These are phyloP conservation scores for Slavum lentiscoides DNA, from an alignment of 2,888 invertebrate species.

Conservation along the genomic window DNA sequence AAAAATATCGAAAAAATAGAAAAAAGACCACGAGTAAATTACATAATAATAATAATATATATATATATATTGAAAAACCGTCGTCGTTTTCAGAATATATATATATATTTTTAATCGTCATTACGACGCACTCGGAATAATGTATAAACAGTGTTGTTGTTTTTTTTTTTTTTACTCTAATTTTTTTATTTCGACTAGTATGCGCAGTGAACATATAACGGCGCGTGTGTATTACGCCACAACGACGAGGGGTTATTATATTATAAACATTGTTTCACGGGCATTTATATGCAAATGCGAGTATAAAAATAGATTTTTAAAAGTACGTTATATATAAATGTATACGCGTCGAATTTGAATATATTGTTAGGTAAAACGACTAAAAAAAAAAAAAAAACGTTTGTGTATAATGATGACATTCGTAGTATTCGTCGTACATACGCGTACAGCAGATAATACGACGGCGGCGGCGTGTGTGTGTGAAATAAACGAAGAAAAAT, in stretches of 20 bases:
- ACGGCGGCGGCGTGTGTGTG: too few relatives aligned
- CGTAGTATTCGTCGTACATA: too few relatives aligned
- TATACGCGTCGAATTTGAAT: too few relatives aligned
- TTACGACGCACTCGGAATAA: neutral
- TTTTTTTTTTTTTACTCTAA: neutral
- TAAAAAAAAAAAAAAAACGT: too few relatives aligned
- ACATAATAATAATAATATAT: neutral
- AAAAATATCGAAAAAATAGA: neutral
- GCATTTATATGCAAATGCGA: slow-evolving; percentile 13
- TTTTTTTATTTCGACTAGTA: neutral
- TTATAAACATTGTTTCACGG: neutral
- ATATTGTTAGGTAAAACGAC: too few relatives aligned
- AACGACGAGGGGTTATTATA: too few relatives aligned
- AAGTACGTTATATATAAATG: neutral
- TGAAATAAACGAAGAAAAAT: too few relatives aligned
- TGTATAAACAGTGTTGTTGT: neutral
- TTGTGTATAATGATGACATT: too few relatives aligned
- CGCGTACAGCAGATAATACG: too few relatives aligned
- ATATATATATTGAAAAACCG: neutral
- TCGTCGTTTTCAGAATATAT: neutral
- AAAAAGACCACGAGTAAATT: neutral
- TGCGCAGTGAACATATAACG: neutral
- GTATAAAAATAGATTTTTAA: slow-evolving; percentile 2
- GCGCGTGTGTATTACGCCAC: too few relatives aligned
- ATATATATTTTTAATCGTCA: neutral